Evolutionary conservation across 2,888 invertebrate species (phyloP), one percentile per base, ranked within the genome.

Genomic region (Helicoverpa assulta): DNA sequence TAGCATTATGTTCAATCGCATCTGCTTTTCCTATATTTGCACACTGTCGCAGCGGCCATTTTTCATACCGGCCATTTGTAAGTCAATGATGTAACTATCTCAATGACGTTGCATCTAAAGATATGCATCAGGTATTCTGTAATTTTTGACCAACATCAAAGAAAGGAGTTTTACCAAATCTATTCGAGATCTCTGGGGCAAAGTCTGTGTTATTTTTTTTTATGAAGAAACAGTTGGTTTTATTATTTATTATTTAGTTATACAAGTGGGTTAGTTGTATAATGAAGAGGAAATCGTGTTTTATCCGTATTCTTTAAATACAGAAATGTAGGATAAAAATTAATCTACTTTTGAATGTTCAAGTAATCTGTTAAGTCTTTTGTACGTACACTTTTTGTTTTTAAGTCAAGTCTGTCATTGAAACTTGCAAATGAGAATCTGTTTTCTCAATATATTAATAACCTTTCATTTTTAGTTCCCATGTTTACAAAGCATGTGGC

Each of bases 1-100:
- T 19, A 70, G 62, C 55, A 81, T 81, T 71, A 81, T 40, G 59
- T 58, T 77, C 76, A 77, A 71, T 77, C 51, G 62, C 51, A 66
- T 77, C 72, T 66, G 37, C 59, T 71, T 61, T 79, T 79, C 80
- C 80, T 79, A 67, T 79, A 69, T 82, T 69, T 69, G 75, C 59
- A 64, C 58, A 65, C 19, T 40, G 19, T 21, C 54, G 40, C 14
- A 18, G 47, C 8, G 19, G 50, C 50, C 63, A 84, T 79, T 78
- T 75, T 67, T 74, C 69, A 70, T 65, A 53, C 52, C 29, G 56
- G 64, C 57, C 71, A 62, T 67, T 83, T 70, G 68, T 78, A 18
- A 59, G 56, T 69, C 40, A 58, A 21, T 70, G 47, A 68, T 40
- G 61, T 68, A 70, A 76, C 62, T 37, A 14, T 53, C 18, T 47